These are phyloP conservation scores for Cyclina sinensis DNA, from an alignment of 1,140 invertebrate genomes.

Conservation along the genomic window DNA sequence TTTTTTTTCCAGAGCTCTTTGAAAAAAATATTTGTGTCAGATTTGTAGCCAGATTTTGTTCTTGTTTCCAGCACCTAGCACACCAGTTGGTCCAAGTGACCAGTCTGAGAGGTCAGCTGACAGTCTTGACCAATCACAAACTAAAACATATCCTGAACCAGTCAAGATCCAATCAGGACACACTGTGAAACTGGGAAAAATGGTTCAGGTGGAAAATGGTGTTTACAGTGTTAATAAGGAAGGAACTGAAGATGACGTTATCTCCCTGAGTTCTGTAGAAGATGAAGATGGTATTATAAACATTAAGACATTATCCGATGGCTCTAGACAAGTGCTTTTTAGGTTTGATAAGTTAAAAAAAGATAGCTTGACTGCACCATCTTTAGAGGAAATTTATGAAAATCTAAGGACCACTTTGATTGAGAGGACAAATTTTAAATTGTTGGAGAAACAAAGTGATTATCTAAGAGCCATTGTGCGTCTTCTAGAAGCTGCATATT, in stretches of 20 bases:
- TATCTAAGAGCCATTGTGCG: conserved; percentile 80
- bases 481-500: conserved; percentile 80
- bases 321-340: conserved; percentile 78
- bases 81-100: neutral
- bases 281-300: conserved; percentile 71
- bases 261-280: conserved; percentile 6
- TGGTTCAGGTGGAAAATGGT: conserved; percentile 5
- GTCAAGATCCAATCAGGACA: neutral
- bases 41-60: too few species aligned
- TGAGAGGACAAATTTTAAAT: conserved; percentile 79
- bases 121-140: neutral
- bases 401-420: conserved; percentile 75
- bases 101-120: neutral
- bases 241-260: neutral
- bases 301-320: conserved; percentile 74
- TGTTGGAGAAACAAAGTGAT: conserved; percentile 71
- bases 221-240: conserved; percentile 58
- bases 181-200: neutral
- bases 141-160: neutral
- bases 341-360: conserved; percentile 70
- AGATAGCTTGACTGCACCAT: conserved; percentile 67
- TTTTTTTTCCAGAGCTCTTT: too few species aligned
- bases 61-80: neutral
- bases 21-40: too few species aligned
- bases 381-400: conserved; percentile 81